Conservation (phyloP, 2,113 vertebrate species). For the Nothobranchius furzeri region DNA sequence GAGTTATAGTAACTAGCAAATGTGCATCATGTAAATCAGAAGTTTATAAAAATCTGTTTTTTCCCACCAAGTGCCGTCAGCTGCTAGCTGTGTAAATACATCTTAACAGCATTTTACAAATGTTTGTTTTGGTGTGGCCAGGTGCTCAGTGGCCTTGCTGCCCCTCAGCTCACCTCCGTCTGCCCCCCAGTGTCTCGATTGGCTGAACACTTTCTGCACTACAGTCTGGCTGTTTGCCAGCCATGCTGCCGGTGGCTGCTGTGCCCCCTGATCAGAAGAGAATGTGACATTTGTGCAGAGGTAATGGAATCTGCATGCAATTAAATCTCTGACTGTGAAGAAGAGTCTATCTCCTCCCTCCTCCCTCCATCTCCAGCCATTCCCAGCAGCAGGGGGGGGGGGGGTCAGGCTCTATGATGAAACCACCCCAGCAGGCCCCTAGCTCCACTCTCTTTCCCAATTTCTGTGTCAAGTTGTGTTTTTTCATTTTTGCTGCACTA, state of each 20-base stretch:
- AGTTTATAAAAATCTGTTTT: neutral
- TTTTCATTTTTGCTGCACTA: slow-evolving; percentile 78
- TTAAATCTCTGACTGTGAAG: slow-evolving; percentile 86
- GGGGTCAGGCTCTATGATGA: slow-evolving; percentile 79
- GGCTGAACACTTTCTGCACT: slow-evolving; percentile 85
- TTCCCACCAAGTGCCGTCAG: neutral
- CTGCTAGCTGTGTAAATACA: neutral
- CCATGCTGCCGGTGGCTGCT: slow-evolving; percentile 83
- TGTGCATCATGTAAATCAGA: neutral
- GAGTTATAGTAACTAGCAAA: too few species aligned
- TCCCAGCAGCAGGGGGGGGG: slow-evolving; percentile 74
- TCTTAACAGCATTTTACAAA: neutral
- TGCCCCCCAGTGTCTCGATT: slow-evolving; percentile 82
- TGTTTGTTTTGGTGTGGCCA: neutral
- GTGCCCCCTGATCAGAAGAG: slow-evolving; percentile 91
- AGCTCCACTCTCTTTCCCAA: slow-evolving; percentile 67
- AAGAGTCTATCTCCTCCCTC: slow-evolving; percentile 75
- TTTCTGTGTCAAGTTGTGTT: slow-evolving; percentile 85
- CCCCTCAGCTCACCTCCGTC: slow-evolving; percentile 59
- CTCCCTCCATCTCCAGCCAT: slow-evolving; percentile 67
- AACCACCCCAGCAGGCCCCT: slow-evolving; percentile 79
- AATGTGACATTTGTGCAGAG: slow-evolving; percentile 92
- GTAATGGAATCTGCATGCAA: slow-evolving; percentile 94
- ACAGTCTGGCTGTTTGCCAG: slow-evolving; percentile 85
- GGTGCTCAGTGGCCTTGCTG: neutral